Conservation (phyloP, 2,888 invertebrate genomes). For the Hermaeophaga mercurialis region DNA sequence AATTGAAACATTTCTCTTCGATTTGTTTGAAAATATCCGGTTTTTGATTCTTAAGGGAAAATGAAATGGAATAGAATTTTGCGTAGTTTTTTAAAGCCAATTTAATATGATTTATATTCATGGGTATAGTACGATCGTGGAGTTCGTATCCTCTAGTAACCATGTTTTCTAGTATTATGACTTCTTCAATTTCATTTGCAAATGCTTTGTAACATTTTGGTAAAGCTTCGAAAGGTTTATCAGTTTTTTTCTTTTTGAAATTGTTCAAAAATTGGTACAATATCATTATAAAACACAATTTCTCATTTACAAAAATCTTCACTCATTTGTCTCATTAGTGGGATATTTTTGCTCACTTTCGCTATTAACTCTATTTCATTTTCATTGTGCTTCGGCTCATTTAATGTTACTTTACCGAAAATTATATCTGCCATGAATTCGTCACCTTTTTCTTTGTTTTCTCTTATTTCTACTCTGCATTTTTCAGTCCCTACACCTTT, state of each 20-base stretch:
- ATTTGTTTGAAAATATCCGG: conserved; percentile 14
- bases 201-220: conserved; percentile 34
- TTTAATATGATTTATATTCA: conserved; percentile 20
- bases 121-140: neutral
- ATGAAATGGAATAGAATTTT: too few species aligned
- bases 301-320: conserved; percentile 35
- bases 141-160: neutral
- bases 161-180: neutral
- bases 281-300: conserved; percentile 35
- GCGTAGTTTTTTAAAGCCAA: conserved; percentile 27
- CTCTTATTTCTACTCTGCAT: conserved; percentile 5
- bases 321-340: conserved; percentile 10
- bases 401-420: conserved; percentile 31
- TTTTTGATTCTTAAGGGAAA: conserved; percentile 19
- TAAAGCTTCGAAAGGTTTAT: conserved; percentile 17
- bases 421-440: conserved; percentile 42
- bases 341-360: conserved; percentile 17
- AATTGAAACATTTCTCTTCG: neutral
- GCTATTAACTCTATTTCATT: conserved; percentile 29
- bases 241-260: conserved; percentile 30
- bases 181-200: neutral
- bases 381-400: conserved; percentile 26
- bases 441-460: conserved; percentile 39
- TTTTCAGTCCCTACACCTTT: neutral
- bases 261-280: conserved; percentile 34